Evolutionary conservation across 1,140 invertebrate species (phyloP), one percentile per base, ranked within the genome.

Genomic region (Drosophila leontia): DNA sequence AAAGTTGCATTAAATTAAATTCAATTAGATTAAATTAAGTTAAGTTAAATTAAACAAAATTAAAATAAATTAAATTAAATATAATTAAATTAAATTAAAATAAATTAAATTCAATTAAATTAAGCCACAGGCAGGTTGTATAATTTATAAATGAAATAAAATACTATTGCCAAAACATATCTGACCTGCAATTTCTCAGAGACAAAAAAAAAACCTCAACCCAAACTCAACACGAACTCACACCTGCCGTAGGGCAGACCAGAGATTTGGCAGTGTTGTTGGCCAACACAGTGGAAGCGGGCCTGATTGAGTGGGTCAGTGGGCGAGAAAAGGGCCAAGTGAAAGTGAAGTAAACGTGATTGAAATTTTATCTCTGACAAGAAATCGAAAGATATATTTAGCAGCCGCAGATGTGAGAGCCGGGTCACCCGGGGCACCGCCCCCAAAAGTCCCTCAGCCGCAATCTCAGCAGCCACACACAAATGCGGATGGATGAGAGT

Each of bases 331-430:
- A 62, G 17, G 62, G 62, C 62, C 62, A 75, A 57, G 76, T 63
- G 80, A 87, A 87, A 86, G 83, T 87, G 83, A 87, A 62, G 80
- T 55, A 77, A 83, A 87, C 76, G 83, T 87, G 83, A 87, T 87
- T 87, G 83, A 87, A 87, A 87, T 87, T 87, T 87, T 87, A 87
- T 87, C 83, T 87, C 71, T 83, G 68, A 75, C 68, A 77, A 76
- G 85, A 80, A 82, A 80, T 82, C 83, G 71, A 78, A 79, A 72
- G 69, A 70, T 70, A 70, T 59, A 65, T 68, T 80, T 61, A 64
- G 63, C 75, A 64, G 63, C 69, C 71, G 47, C 72, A 65, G 75
- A 60, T 82, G 80, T 65, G 62, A 44, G 41, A 44, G 62, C 48
- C 59, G 62, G 69, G 53, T 79, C 60, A 74, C 44, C 60, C 63